A percentile compares a stretch with the other conserved stretches of the same genome.
Conservation (phyloP, 2,113 vertebrate genomes). For the Cochlearius cochlearius region DNA sequence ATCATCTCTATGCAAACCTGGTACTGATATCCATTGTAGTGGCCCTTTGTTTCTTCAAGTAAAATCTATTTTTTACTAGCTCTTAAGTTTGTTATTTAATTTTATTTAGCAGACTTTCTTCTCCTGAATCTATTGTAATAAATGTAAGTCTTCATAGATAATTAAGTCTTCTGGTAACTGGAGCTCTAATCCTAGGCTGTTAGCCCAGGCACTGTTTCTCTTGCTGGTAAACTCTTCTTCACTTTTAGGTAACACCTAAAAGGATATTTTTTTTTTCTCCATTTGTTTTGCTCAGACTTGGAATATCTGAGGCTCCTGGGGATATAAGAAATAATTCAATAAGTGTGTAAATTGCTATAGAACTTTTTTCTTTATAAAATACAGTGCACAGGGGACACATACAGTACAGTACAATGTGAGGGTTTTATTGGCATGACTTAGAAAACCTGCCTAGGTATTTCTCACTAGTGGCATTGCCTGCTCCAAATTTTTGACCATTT, state of each 20-base stretch:
- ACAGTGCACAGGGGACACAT: rapidly evolving
- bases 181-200: background rate
- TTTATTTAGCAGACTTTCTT: background rate
- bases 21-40: background rate
- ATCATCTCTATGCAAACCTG: background rate
- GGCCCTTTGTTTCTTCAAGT: background rate
- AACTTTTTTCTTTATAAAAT: background rate
- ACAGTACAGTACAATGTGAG: background rate
- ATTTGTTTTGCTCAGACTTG: background rate
- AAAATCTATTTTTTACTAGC: background rate
- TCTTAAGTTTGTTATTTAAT: background rate
- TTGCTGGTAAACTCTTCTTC: background rate
- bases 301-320: background rate
- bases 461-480: background rate
- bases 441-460: background rate
- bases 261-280: background rate
- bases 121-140: background rate
- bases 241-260: background rate
- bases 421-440: background rate
- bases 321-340: background rate
- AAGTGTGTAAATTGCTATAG: background rate
- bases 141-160: background rate
- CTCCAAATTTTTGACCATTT: background rate
- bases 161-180: background rate
- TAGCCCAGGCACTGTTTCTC: background rate